These are phyloP conservation scores for Galeopsomyia nigrocyanea DNA, from an alignment of 2,888 invertebrate species.

Conservation along the genomic window DNA sequence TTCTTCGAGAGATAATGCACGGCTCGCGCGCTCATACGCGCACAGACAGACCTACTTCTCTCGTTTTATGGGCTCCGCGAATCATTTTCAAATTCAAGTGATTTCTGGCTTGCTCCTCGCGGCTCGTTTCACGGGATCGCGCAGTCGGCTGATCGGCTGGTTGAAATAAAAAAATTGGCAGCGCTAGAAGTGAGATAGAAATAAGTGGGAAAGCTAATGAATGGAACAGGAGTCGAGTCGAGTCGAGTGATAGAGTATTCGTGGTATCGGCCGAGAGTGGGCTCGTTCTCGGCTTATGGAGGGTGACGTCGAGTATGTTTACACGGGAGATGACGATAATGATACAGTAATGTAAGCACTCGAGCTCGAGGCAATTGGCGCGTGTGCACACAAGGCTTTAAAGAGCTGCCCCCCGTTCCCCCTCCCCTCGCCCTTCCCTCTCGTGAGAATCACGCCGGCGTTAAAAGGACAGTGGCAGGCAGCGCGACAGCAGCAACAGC, in stretches of 20 bases:
- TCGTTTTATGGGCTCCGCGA: constrained; percentile 36
- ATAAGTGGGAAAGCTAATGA: constrained; percentile 4
- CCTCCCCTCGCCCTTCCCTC: neutral
- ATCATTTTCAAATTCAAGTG: constrained; percentile 40
- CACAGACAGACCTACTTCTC: constrained; percentile 2
- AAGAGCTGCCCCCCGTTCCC: neutral
- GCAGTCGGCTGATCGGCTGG: too few species aligned
- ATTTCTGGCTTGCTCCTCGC: constrained; percentile 14
- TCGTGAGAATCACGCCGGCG: constrained; percentile 15
- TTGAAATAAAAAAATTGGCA: neutral
- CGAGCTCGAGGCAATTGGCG: constrained; percentile 5
- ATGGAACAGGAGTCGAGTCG: too few species aligned
- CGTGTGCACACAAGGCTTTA: constrained; percentile 8
- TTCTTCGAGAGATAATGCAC: constrained; percentile 15
- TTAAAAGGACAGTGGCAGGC: constrained; percentile 28
- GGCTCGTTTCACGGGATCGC: neutral
- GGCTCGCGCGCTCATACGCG: neutral
- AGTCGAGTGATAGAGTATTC: constrained; percentile 26
- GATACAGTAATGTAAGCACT: constrained; percentile 41
- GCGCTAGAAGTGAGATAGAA: neutral
- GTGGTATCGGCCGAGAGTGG: constrained; percentile 32
- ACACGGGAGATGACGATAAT: constrained; percentile 38
- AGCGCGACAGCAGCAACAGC: constrained; percentile 1
- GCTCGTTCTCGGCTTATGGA: neutral
- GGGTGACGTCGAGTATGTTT: constrained; percentile 32